These are phyloP conservation scores for Oryzias woworae DNA, from an alignment of 2,113 vertebrate species.

Conservation along the genomic window DNA sequence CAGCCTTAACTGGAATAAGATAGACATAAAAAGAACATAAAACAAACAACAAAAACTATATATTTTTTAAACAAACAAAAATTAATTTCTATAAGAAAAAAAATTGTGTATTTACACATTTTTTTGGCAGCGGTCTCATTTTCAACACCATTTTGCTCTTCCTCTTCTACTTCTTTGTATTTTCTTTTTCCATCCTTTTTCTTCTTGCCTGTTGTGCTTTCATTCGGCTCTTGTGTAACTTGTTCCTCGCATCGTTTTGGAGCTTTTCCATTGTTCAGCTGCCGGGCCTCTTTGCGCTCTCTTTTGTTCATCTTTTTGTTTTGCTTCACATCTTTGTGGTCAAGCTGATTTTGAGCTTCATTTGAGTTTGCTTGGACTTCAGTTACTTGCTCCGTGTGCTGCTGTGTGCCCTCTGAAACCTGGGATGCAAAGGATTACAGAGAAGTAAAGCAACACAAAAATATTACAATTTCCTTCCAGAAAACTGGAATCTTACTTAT, in stretches of 20 bases:
- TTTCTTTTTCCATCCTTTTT: constrained; percentile 66
- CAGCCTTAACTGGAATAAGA: constrained; percentile 34
- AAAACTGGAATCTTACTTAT: not conserved
- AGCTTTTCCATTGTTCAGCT: constrained; percentile 80
- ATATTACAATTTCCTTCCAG: not conserved
- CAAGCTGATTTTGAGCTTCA: constrained; percentile 30
- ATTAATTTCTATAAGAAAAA: not conserved
- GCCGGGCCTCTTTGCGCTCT: constrained; percentile 84
- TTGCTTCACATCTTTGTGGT: constrained; percentile 29
- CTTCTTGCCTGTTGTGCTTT: constrained; percentile 24
- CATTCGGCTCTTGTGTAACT: constrained; percentile 43
- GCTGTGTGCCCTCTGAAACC: constrained; percentile 22
- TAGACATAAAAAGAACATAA: not conserved
- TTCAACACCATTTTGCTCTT: constrained; percentile 13
- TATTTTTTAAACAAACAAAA: not conserved
- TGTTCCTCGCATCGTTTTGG: constrained; percentile 66
- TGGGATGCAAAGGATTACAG: constrained; percentile 7
- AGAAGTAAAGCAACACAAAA: not conserved
- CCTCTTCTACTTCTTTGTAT: constrained; percentile 44
- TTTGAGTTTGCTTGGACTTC: constrained; percentile 25
- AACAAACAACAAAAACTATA: not conserved
- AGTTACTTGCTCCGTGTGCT: constrained; percentile 4
- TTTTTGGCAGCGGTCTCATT: constrained; percentile 38
- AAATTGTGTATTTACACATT: constrained; percentile 64
- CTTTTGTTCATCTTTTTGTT: constrained; percentile 82